Percentiles rank a stretch among this genome's conserved stretches.
phyloP scores from a whole-genome alignment of 2,888 invertebrate species.

The Drosophila mettleri region DNA sequence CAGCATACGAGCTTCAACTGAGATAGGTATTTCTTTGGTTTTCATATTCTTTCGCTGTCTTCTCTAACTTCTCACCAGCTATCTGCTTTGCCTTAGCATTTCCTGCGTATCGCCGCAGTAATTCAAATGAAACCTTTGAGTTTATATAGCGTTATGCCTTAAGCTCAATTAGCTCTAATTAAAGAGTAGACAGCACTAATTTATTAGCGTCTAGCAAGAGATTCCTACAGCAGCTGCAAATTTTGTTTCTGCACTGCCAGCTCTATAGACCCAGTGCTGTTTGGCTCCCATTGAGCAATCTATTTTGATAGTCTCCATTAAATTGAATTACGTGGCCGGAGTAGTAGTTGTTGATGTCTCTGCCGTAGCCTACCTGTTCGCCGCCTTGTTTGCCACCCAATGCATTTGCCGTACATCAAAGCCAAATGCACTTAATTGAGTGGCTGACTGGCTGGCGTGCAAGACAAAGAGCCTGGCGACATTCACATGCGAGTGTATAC shows the following conservation, averaged over 20 bases:
- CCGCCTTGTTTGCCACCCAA: neutral
- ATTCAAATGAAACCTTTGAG: neutral
- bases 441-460: slow-evolving; percentile 28
- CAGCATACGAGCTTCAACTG: neutral
- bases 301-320: slow-evolving; percentile 14
- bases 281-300: neutral
- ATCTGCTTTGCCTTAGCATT: neutral
- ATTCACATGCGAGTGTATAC: slow-evolving; percentile 5
- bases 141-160: neutral
- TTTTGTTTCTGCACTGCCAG: neutral
- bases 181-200: neutral
- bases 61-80: no score
- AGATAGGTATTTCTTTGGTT: neutral
- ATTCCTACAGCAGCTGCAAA: neutral
- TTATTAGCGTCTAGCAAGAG: neutral
- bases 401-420: slow-evolving; percentile 41
- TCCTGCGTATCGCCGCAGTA: neutral
- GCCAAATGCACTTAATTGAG: slow-evolving; percentile 70
- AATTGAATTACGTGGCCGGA: slow-evolving; percentile 45
- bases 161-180: neutral
- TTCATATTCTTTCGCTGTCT: fast-evolving
- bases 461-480: slow-evolving; percentile 35
- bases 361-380: neutral
- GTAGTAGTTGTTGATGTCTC: slow-evolving; percentile 3
- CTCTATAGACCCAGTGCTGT: neutral